These are phyloP conservation scores for Asobara japonica DNA, from an alignment of 1,140 invertebrate genomes.

Conservation along the genomic window DNA sequence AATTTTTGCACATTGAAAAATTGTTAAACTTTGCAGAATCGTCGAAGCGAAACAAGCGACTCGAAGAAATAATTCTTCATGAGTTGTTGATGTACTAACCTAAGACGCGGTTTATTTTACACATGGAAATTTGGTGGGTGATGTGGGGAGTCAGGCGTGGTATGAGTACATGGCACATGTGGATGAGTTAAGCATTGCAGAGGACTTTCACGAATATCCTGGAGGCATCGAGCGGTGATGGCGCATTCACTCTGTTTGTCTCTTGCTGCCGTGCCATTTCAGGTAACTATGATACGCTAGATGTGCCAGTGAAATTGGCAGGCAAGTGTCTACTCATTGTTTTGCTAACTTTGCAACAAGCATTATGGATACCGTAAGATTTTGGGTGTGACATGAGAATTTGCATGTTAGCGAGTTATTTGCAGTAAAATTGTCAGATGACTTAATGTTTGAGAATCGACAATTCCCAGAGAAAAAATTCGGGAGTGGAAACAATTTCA, in stretches of 20 bases:
- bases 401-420: no score
- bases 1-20: no score
- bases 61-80: background rate
- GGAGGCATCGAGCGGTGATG: background rate
- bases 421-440: no score
- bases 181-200: background rate
- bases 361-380: no score
- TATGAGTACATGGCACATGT: background rate
- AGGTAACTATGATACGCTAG: background rate
- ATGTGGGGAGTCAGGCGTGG: background rate
- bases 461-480: no score
- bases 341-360: background rate
- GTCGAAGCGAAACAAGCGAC: no score
- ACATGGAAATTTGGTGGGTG: background rate
- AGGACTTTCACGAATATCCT: background rate
- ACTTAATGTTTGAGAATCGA: no score
- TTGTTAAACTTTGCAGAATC: no score
- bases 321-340: slow-evolving; percentile 12
- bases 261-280: background rate
- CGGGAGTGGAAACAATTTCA: no score
- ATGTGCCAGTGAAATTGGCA: slow-evolving; percentile 3
- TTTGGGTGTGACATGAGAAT: no score
- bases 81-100: background rate
- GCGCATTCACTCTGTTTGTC: background rate
- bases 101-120: background rate